These are phyloP conservation scores for Buceros bicornis DNA, from an alignment of 2,797 vertebrate species.

Conservation along the genomic window DNA sequence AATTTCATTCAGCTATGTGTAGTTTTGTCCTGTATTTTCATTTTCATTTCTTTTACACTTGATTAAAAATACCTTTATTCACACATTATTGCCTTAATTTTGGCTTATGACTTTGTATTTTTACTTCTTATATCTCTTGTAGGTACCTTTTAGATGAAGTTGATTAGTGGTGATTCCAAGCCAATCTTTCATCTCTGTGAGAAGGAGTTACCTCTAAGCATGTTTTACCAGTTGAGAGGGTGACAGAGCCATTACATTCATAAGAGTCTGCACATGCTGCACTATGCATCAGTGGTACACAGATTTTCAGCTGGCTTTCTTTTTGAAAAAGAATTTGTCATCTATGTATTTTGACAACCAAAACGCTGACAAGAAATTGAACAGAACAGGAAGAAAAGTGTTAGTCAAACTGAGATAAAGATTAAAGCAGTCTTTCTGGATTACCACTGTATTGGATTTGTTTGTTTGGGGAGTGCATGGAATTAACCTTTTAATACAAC, in stretches of 20 bases:
- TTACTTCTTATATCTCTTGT: not conserved
- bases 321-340: slow-evolving; percentile 10
- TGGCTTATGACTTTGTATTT: not conserved
- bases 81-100: not conserved
- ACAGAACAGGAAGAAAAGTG: slow-evolving; percentile 19
- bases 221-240: not conserved
- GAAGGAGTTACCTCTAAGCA: not conserved
- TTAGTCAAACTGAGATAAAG: slow-evolving; percentile 57
- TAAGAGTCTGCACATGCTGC: not conserved
- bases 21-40: not conserved
- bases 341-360: slow-evolving; percentile 46
- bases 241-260: not conserved
- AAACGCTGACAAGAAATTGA: not conserved
- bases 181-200: not conserved
- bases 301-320: not conserved
- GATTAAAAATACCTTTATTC: not conserved
- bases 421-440: slow-evolving; percentile 22
- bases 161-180: not conserved
- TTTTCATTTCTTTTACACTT: not conserved
- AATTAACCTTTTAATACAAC: not conserved
- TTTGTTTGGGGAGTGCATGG: not conserved
- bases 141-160: not conserved
- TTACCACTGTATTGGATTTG: not conserved
- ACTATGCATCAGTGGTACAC: not conserved
- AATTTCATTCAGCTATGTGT: not conserved